These are phyloP conservation scores for Eupithecia tripunctaria DNA, from an alignment of 2,888 invertebrate species.

Conservation along the genomic window DNA sequence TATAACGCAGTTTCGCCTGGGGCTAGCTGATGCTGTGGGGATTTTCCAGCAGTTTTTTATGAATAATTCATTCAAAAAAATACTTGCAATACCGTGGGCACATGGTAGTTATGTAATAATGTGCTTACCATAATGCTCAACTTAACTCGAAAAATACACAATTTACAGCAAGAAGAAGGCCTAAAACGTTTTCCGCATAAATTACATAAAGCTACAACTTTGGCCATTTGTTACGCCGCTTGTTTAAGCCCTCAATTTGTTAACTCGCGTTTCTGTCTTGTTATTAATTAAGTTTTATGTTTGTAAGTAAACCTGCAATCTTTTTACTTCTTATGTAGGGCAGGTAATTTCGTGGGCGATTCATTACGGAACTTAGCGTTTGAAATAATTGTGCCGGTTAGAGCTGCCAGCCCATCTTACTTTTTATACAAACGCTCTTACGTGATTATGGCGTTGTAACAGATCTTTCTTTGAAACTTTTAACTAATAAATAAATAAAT, in stretches of 20 bases:
- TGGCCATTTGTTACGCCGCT: slow-evolving; percentile 45
- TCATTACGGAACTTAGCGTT: background rate
- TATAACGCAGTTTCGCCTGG: too few species aligned
- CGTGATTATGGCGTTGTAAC: too few species aligned
- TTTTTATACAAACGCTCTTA: too few species aligned
- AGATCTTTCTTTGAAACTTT: too few species aligned
- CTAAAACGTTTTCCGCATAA: slow-evolving; percentile 37
- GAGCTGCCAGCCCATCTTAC: too few species aligned
- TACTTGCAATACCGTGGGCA: too few species aligned
- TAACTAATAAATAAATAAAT: too few species aligned
- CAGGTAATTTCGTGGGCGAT: background rate
- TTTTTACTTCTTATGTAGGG: background rate
- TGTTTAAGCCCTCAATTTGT: slow-evolving; percentile 38
- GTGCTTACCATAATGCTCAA: background rate
- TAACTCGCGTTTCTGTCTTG: slow-evolving; percentile 14
- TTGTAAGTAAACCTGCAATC: background rate
- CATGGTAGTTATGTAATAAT: background rate
- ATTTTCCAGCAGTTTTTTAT: too few species aligned
- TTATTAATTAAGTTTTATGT: slow-evolving; percentile 10
- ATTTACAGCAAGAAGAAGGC: background rate
- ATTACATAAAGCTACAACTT: slow-evolving; percentile 42
- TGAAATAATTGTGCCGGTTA: background rate
- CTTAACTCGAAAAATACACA: background rate
- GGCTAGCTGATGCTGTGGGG: too few species aligned
- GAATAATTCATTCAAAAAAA: too few species aligned